Conservation (phyloP, 1,140 invertebrate species). For the Sycophila sp. region DNA sequence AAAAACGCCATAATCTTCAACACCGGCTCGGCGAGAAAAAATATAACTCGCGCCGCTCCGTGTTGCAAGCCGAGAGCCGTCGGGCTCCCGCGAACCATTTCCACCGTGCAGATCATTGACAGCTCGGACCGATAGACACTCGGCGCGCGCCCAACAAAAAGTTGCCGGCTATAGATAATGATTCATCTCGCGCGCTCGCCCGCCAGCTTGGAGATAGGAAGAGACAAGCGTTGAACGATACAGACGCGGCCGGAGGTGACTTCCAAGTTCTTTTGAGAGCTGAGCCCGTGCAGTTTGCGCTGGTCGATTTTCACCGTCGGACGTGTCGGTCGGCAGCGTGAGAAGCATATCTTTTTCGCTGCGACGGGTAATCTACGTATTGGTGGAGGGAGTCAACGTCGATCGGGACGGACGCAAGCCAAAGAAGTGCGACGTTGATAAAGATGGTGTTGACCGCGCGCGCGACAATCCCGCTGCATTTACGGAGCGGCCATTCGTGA, state of each 20-base stretch:
- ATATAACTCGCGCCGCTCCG: no score
- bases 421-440: no score
- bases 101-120: background rate
- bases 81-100: background rate
- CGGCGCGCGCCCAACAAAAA: conserved; percentile 9
- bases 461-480: no score
- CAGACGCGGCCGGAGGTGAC: background rate
- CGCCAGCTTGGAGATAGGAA: background rate
- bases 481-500: no score
- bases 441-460: no score
- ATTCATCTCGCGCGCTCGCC: background rate
- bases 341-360: conserved; percentile 9
- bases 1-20: no score
- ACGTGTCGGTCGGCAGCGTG: conserved; percentile 3
- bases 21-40: no score
- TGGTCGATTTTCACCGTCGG: background rate
- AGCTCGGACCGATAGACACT: background rate
- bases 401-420: no score
- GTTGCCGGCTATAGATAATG: conserved; percentile 10
- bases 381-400: background rate
- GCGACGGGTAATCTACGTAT: background rate
- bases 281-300: background rate
- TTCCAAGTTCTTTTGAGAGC: background rate
- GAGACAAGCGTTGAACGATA: background rate
- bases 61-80: no score